Evolutionary conservation across 2,797 vertebrate genomes (phyloP).

Genomic region (Trachurus trachurus): DNA sequence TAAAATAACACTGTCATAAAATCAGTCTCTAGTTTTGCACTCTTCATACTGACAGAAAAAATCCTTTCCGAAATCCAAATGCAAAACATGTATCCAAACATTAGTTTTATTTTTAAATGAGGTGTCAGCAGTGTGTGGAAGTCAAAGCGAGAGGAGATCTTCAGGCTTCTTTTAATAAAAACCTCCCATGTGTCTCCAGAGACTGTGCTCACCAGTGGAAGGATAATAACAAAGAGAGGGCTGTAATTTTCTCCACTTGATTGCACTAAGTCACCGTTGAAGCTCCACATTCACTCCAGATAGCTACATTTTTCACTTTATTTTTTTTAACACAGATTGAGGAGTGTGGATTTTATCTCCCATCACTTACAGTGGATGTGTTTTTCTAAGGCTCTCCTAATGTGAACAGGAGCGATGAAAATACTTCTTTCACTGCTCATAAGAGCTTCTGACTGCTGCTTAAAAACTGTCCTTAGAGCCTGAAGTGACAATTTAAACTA

Average conservation of each 20-base stretch:
- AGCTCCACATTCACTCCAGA: not conserved
- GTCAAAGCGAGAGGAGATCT: not conserved
- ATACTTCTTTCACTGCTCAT: no score
- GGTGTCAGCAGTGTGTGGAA: not conserved
- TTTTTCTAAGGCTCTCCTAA: no score
- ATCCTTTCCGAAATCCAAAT: not conserved
- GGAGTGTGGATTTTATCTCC: not conserved
- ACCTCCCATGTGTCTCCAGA: not conserved
- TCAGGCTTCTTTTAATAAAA: not conserved
- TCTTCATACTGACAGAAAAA: not conserved
- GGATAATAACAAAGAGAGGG: no score
- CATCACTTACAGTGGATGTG: no score
- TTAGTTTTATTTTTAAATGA: not conserved
- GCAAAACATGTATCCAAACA: not conserved
- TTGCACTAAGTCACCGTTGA: not conserved
- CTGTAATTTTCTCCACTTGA: no score
- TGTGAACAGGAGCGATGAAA: no score
- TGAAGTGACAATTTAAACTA: no score
- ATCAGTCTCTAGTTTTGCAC: not conserved
- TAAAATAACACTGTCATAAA: not conserved
- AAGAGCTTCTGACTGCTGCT: no score
- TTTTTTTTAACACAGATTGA: not conserved
- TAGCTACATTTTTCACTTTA: not conserved
- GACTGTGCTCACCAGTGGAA: not conserved
- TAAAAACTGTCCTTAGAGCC: no score